Base-by-base conservation (phyloP, 2,113 vertebrate species). In the Hemichromis elongatus region DNA sequence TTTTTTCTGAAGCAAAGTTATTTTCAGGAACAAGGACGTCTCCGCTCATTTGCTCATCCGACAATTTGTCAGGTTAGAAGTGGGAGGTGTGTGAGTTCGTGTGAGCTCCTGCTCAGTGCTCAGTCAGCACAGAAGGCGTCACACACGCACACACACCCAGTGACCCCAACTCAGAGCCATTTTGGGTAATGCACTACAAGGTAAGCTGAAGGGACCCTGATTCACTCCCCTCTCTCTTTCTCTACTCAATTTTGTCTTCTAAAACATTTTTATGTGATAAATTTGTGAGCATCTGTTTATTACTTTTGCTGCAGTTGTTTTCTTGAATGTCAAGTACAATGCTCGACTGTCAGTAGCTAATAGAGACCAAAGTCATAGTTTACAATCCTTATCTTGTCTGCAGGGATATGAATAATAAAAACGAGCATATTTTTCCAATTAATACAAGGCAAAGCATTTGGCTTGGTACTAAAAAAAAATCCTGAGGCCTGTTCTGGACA, bases 11-110 rank as follows among this genome's bases (percentile, higher is more conserved):
- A 77, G 78, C 61, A 35, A 85, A 47, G 89, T 86, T 93, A 91
- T 94, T 94, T 92, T 87, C 66, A 84, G 85, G 86, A 55, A 3
- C 2, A 21, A 80, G 63, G 56, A 77, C 35, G 9, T 47, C 85
- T 73, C 24, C 3, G 37, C 70, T 81, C 79, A 61, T 90, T 77
- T 73, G 59, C 45, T 35, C 78, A 52, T 75, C 77, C 52, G 81
- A 19, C 56, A 30, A 82, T 82, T 91, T 92, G 86, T 93, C 91
- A 85, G 82, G 86, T 94, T 92, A 86, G 81, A 90, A 82, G 61
- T 75, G 12, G 47, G 78, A 91, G 75, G 86, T 83, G 81, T 79
- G 61, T 78, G 87, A 2, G 16, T 61, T 53, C 50, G 35, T 92
- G 61, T 83, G 68, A 80, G 47, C 80, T 83, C 42, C 24, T 73